Percentiles rank a stretch among this genome's conserved stretches.
Conservation (phyloP, 2,888 invertebrate genomes). For the Spicauda simplicius region DNA sequence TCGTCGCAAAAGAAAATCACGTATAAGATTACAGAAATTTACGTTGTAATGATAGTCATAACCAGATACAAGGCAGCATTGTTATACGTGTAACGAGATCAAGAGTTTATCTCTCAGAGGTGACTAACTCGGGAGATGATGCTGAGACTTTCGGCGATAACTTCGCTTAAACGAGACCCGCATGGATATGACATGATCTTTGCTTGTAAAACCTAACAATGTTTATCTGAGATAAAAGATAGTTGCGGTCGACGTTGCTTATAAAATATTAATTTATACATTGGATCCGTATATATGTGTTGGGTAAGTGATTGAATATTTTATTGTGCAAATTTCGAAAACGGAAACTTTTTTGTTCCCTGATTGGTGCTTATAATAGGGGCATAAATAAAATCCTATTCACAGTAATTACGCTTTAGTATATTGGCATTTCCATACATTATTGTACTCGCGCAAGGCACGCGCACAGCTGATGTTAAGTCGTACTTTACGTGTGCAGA, state of each 20-base stretch:
- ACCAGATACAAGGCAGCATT: conserved; percentile 49
- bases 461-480: conserved; percentile 45
- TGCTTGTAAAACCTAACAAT: conserved; percentile 11
- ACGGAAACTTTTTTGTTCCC: too few relatives aligned
- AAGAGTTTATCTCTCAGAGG: conserved; percentile 55
- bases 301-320: too few relatives aligned
- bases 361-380: background rate
- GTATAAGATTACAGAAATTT: conserved; percentile 41
- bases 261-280: background rate
- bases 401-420: background rate
- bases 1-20: conserved; percentile 34
- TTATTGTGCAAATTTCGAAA: too few relatives aligned
- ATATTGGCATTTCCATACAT: conserved; percentile 16
- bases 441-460: conserved; percentile 36
- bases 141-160: conserved; percentile 31
- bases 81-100: conserved; percentile 54
- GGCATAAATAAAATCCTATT: background rate
- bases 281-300: too few relatives aligned
- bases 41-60: conserved; percentile 49
- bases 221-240: conserved; percentile 8
- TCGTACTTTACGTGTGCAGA: conserved; percentile 46
- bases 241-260: background rate
- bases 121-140: conserved; percentile 52
- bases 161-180: conserved; percentile 5
- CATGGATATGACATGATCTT: conserved; percentile 44